Conservation (phyloP, 2,113 vertebrate genomes). For the Steatornis caripensis region DNA sequence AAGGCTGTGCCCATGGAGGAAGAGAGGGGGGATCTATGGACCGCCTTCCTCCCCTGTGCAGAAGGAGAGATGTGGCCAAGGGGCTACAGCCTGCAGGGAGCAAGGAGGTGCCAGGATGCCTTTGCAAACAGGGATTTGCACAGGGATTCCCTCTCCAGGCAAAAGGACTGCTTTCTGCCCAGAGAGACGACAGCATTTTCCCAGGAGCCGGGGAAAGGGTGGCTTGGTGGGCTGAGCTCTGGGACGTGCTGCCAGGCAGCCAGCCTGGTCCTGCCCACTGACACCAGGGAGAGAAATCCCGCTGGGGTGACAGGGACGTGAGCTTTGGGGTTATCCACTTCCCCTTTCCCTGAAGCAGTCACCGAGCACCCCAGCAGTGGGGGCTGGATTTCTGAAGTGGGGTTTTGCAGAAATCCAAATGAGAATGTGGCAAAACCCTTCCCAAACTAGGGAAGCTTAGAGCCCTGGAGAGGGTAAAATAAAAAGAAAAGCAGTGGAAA, state of each 20-base stretch:
- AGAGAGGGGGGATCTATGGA: background rate
- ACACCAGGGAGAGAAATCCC: background rate
- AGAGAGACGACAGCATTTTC: background rate
- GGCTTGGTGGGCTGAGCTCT: background rate
- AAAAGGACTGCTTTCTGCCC: background rate
- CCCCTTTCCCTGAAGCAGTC: background rate
- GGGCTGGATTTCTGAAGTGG: background rate
- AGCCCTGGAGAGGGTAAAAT: background rate
- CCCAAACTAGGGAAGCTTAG: background rate
- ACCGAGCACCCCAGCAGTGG: fast-evolving
- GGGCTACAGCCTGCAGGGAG: background rate
- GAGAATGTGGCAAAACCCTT: background rate
- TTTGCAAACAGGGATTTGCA: background rate
- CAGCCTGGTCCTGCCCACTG: background rate
- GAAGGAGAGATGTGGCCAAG: background rate
- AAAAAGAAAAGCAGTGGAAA: background rate
- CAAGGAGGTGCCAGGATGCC: background rate
- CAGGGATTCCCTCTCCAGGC: background rate
- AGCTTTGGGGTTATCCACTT: background rate
- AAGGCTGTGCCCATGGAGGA: background rate
- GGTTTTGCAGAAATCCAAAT: background rate
- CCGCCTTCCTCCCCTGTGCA: background rate
- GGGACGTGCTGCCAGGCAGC: background rate
- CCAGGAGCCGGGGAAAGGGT: background rate
- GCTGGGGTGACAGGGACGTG: background rate